A percentile compares a stretch with the other conserved stretches of the same genome.
Evolutionary conservation across 2,888 invertebrate genomes (phyloP).

Genomic region (Sphaerophoria rueppellii): DNA sequence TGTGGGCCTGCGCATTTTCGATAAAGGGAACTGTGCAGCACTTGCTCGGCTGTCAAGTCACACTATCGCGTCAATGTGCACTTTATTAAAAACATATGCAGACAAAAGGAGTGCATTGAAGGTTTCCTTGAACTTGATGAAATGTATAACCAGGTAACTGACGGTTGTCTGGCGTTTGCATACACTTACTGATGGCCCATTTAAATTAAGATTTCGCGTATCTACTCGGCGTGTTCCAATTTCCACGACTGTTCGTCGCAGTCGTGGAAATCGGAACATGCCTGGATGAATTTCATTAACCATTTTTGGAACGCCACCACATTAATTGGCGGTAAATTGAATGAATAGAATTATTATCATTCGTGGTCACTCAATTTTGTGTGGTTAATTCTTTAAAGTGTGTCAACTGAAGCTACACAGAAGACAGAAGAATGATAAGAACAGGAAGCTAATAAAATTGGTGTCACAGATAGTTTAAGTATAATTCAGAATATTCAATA

Average conservation of each 20-base stretch:
- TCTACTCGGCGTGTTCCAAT: no score
- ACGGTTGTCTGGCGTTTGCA: conserved; percentile 19
- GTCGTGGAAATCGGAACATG: conserved; percentile 51
- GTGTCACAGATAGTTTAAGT: no score
- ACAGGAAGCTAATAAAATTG: no score
- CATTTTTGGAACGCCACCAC: conserved; percentile 38
- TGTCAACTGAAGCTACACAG: conserved; percentile 1
- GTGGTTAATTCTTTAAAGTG: conserved; percentile 23
- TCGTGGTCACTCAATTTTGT: conserved; percentile 39
- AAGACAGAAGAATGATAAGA: neutral
- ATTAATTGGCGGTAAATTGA: conserved; percentile 50
- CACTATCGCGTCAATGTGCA: neutral
- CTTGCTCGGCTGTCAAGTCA: no score
- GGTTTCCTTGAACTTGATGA: conserved; percentile 65
- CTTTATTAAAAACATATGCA: conserved; percentile 10
- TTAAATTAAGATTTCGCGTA: conserved; percentile 48
- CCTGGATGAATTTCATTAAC: conserved; percentile 41
- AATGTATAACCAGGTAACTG: conserved; percentile 32
- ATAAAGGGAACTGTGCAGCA: conserved; percentile 47
- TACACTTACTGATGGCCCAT: conserved; percentile 43
- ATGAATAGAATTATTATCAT: conserved; percentile 40
- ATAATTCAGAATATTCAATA: no score
- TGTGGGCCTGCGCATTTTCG: conserved; percentile 25
- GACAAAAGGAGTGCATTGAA: conserved; percentile 5
- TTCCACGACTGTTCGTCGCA: no score